Conservation (phyloP, 2,113 vertebrate species). For the Oryzias javanicus region DNA sequence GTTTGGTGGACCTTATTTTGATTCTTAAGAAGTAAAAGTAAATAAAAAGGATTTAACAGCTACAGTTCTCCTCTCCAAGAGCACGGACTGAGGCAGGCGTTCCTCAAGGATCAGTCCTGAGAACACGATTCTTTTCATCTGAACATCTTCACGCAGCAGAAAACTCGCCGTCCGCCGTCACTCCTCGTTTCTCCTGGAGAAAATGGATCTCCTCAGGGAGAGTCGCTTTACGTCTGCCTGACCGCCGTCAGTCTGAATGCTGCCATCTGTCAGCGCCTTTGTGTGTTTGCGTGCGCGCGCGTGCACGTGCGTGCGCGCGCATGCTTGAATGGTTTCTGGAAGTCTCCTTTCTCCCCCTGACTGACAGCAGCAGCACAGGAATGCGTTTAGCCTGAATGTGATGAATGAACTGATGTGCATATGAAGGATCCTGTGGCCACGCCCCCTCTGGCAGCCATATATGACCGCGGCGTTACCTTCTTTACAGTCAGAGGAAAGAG, state of each 20-base stretch:
- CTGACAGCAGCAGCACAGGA: constrained; percentile 44
- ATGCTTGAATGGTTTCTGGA: constrained; percentile 41
- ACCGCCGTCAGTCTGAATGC: constrained; percentile 45
- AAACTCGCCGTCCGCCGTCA: too few relatives aligned
- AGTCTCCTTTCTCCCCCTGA: constrained; percentile 48
- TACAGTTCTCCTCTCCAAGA: too few relatives aligned
- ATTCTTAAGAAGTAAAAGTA: too few relatives aligned
- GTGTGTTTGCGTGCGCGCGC: constrained; percentile 31
- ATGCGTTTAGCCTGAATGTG: constrained; percentile 32
- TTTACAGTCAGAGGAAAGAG: too few relatives aligned
- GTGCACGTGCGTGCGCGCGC: constrained; percentile 29
- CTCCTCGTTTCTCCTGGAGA: too few relatives aligned
- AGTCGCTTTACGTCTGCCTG: constrained; percentile 16
- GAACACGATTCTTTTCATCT: too few relatives aligned
- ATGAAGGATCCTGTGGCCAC: constrained; percentile 28
- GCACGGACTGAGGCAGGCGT: too few relatives aligned
- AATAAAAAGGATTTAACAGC: too few relatives aligned
- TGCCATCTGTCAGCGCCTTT: constrained; percentile 48
- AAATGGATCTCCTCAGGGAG: too few relatives aligned
- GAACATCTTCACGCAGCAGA: too few relatives aligned
- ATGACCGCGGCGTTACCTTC: not conserved
- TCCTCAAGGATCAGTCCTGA: too few relatives aligned
- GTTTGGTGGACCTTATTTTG: too few relatives aligned
- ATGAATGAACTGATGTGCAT: constrained; percentile 44
- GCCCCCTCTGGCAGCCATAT: constrained; percentile 43